Evolutionary conservation across 2,888 invertebrate genomes (phyloP).

Genomic region (Harpalus rubripes): DNA sequence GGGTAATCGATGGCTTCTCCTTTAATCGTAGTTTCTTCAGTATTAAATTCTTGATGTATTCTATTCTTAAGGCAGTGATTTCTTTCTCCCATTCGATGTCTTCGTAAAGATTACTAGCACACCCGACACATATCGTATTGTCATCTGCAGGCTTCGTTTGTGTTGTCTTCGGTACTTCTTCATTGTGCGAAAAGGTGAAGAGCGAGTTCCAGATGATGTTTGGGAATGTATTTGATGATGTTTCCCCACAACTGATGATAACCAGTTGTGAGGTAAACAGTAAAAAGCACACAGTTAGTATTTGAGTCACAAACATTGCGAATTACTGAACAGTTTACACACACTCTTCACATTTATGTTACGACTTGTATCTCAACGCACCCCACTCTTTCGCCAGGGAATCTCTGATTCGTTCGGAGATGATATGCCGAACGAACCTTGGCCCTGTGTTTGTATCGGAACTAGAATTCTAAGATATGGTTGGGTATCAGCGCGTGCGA

Average conservation of each 20-base stretch:
- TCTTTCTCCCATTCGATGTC: constrained; percentile 68
- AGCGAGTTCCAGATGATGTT: constrained; percentile 63
- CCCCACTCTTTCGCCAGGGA: constrained; percentile 74
- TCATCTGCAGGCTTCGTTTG: constrained; percentile 13
- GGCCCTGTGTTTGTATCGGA: constrained; percentile 77
- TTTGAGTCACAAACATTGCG: constrained; percentile 31
- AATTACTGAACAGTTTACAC: constrained; percentile 51
- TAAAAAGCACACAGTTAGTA: constrained; percentile 10
- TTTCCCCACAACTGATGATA: constrained; percentile 34
- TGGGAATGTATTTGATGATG: constrained; percentile 42
- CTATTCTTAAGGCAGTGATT: constrained; percentile 85
- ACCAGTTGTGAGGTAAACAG: constrained; percentile 13
- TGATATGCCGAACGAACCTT: constrained; percentile 76
- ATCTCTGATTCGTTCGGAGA: constrained; percentile 27
- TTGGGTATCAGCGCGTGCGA: constrained; percentile 43
- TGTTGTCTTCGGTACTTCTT: constrained; percentile 25
- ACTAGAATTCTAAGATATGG: constrained; percentile 71
- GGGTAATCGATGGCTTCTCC: constrained; percentile 84
- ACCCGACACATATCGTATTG: constrained; percentile 58
- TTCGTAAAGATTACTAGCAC: constrained; percentile 60
- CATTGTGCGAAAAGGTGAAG: constrained; percentile 63
- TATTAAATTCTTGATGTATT: constrained; percentile 91
- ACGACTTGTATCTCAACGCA: constrained; percentile 74
- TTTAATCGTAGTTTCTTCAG: constrained; percentile 88
- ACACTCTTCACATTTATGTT: constrained; percentile 67